phyloP scores from a whole-genome alignment of 2,797 vertebrate species.

The Lagocephalus sceleratus region DNA sequence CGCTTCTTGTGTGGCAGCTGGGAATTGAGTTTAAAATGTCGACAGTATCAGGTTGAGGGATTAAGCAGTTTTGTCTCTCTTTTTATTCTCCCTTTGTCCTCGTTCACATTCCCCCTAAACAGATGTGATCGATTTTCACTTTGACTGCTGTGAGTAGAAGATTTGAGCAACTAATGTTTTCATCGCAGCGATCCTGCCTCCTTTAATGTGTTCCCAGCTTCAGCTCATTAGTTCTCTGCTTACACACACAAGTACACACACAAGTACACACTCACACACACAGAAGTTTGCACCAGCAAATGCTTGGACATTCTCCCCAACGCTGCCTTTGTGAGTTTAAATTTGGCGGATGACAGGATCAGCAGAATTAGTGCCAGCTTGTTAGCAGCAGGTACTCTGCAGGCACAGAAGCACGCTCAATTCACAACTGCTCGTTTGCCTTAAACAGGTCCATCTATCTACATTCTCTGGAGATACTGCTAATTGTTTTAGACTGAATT shows the following conservation, averaged over 20 bases:
- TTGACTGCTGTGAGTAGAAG: background rate
- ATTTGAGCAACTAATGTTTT: background rate
- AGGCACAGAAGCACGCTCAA: too few relatives aligned
- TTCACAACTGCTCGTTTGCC: too few relatives aligned
- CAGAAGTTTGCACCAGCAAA: background rate
- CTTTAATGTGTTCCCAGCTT: constrained; percentile 8
- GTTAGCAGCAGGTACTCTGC: too few relatives aligned
- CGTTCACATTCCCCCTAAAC: constrained; percentile 4
- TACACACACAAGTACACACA: background rate
- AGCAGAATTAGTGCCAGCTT: too few relatives aligned
- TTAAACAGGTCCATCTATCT: too few relatives aligned
- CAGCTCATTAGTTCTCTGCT: constrained; percentile 8
- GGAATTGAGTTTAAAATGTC: background rate
- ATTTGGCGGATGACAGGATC: too few relatives aligned
- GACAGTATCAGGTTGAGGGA: background rate
- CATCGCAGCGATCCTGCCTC: background rate
- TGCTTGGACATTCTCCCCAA: too few relatives aligned
- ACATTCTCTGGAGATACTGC: too few relatives aligned
- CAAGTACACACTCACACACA: too few relatives aligned
- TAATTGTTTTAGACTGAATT: too few relatives aligned
- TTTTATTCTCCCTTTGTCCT: background rate
- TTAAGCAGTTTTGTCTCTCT: background rate
- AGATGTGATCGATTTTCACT: constrained; percentile 14
- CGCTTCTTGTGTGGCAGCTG: background rate
- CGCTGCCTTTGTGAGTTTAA: too few relatives aligned